Evolutionary conservation across 2,797 vertebrate species (phyloP), one percentile per base, ranked within the genome.

Genomic region (Leptodactylus fallax): DNA sequence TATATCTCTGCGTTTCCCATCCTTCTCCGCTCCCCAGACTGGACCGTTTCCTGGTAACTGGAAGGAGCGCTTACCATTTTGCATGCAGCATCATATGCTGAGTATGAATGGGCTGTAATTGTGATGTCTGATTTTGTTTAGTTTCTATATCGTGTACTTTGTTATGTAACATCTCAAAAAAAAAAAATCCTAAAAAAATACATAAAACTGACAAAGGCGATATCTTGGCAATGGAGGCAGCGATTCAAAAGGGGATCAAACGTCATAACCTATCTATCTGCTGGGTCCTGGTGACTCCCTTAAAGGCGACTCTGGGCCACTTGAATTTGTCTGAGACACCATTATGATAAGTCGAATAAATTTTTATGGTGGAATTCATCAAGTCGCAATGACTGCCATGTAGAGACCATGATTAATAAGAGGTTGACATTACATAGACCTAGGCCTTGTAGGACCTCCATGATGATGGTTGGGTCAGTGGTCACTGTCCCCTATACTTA

Each of bases 21-120:
- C 67, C 55, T 17, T 72, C 25, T 56, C 67, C 0, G 11, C 49
- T 55, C 53, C 69, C 25, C 11, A 71, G 82, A 74, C 82, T 25
- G 69, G 27, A 74, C 56, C 8, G 83, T 76, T 76, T 85, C 71
- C 83, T 77, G 83, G 83, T 85, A 85, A 77, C 83, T 85, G 82
- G 55, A 63, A 25, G 71, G 36, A 51, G 47, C 23, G 36, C 71
- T 51, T 19, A 85, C 71, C 56, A 49, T 77, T 51, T 25, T 77
- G 9, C 25, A 45, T 61, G 36, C 19, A 49, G 21, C 55, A 25
- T 49, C n/a, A 23, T 27, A 49, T 6, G 21, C 25, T 49, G 69
- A 47, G 58, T 27, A 85, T 85, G 56, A 85, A 85, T 85, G 83
- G 83, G 56, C 55, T 63, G 58, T 25, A 77, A 85, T 47, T 77